A percentile compares a stretch with the other conserved stretches of the same genome.
phyloP scores from a whole-genome alignment of 2,888 invertebrate genomes.

The Agrotis exclamationis region DNA sequence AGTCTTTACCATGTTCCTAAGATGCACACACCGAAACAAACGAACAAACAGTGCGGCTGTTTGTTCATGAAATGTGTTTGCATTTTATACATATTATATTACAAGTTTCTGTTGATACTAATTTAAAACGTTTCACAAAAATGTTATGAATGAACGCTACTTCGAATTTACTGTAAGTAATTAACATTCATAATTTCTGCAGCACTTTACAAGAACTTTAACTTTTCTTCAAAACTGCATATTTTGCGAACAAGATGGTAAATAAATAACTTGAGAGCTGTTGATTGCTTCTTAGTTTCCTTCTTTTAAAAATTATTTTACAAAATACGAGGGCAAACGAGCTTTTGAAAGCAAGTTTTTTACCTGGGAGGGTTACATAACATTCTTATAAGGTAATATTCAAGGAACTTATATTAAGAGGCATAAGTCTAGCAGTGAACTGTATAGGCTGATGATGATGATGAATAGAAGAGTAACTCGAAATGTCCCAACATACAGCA shows the following conservation, averaged over 20 bases:
- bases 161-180: constrained; percentile 2
- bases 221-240: constrained; percentile 31
- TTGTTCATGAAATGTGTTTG: too few species aligned
- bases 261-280: constrained; percentile 23
- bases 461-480: too few species aligned
- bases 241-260: constrained; percentile 1
- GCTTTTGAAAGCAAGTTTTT: background rate
- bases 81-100: too few species aligned
- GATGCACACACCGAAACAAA: too few species aligned
- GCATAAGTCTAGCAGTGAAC: too few species aligned
- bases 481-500: too few species aligned
- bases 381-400: background rate
- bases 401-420: background rate
- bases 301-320: constrained; percentile 5
- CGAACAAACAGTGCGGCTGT: too few species aligned
- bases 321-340: background rate
- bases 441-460: too few species aligned
- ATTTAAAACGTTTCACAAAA: constrained; percentile 7
- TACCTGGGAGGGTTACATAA: background rate
- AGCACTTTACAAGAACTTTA: constrained; percentile 9
- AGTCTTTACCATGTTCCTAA: too few species aligned
- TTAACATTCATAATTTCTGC: constrained; percentile 2
- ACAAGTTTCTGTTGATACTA: too few species aligned
- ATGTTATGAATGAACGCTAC: background rate
- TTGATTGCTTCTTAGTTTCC: constrained; percentile 24